Conservation (phyloP, 2,113 vertebrate species). For the Seriola quinqueradiata region DNA sequence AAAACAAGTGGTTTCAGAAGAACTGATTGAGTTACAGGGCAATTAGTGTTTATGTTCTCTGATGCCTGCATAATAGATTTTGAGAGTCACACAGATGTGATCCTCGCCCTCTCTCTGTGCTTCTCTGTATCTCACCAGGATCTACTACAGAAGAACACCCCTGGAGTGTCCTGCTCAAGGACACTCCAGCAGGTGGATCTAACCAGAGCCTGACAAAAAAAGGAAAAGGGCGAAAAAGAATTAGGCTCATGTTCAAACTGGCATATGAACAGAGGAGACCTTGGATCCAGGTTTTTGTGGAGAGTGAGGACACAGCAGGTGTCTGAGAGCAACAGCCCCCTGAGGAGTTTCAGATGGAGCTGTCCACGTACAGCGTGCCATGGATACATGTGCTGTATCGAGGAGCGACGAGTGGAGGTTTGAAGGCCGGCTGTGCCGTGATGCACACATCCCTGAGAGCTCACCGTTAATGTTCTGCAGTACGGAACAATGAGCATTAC, state of each 20-base stretch:
- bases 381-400: conserved; percentile 10
- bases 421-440: conserved; percentile 4
- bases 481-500: conserved; percentile 61
- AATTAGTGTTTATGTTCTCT: conserved; percentile 16
- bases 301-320: conserved; percentile 47
- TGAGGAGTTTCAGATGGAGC: conserved; percentile 53
- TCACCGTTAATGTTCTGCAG: conserved; percentile 50
- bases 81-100: conserved; percentile 23
- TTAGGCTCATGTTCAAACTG: conserved; percentile 40
- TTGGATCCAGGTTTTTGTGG: conserved; percentile 43
- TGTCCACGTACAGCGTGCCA: conserved; percentile 38
- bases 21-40: conserved; percentile 18
- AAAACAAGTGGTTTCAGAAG: conserved; percentile 3
- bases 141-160: neutral
- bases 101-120: neutral
- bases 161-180: conserved; percentile 46
- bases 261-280: conserved; percentile 20
- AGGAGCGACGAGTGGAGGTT: conserved; percentile 20
- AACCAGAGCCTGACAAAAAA: neutral
- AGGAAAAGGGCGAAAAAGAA: neutral
- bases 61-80: conserved; percentile 26
- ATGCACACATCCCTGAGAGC: conserved; percentile 47
- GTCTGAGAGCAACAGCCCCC: conserved; percentile 36
- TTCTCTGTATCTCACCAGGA: conserved; percentile 1
- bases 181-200: conserved; percentile 44